Evolutionary conservation across 2,113 vertebrate species (phyloP), one percentile per base, ranked within the genome.

Genomic region (Hassar affinis): DNA sequence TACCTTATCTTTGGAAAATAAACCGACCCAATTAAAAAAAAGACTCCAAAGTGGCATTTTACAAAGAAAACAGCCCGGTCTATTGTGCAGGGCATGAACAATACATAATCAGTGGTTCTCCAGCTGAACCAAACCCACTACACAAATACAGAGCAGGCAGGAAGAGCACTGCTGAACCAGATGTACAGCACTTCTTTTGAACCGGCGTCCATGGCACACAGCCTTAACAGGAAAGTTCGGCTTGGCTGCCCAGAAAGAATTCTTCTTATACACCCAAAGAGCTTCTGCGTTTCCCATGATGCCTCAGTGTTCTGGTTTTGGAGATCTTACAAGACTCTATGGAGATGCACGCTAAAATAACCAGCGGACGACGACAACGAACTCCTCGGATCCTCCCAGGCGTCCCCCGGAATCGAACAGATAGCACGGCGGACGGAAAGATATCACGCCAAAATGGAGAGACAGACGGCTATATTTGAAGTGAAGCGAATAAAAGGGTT

Each of bases 181-280:
- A 79, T 57, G 38, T 52, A 35, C 66, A 59, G 75, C 52, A 61
- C 79, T 45, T 87, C 78, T 83, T 81, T 56, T 75, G 74, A 84
- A 61, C 64, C 75, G 49, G 47, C 47, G 75, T 86, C 90, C 84
- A 85, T 80, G 86, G 89, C 79, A 90, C 91, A 91, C 93, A 91
- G 92, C 91, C 93, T 91, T 91, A 93, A 93, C 92, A 93, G 92
- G 93, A 94, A 94, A 94, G 90, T 91, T 91, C 89, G 90, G 90
- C 75, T 87, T 87, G 89, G 85, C 88, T 89, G 89, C 88, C 89
- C 85, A 85, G 84, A 87, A 84, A 86, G 84, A 86, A 88, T 88
- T 75, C 72, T 78, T 78, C 87, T 83, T 87, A 85, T 45, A 82
- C 11, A 87, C 87, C 86, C 88, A 82, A 88, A 89, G 87, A 82